Base-by-base conservation (phyloP, 2,888 invertebrate species). In the Serripes groenlandicus region DNA sequence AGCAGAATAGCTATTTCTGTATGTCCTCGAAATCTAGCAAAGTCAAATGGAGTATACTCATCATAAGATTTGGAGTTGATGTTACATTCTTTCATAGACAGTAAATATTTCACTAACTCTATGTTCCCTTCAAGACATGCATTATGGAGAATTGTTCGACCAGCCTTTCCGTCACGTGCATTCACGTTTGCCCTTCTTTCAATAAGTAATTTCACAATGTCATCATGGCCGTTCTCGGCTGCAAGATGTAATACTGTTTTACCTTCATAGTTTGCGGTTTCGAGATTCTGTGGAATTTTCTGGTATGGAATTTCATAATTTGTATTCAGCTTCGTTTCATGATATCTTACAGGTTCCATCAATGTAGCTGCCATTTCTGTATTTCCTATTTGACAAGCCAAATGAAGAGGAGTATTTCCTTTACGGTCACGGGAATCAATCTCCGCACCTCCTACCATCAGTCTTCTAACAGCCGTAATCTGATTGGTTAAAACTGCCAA, bases 51-150 rank as follows among this genome's bases (percentile, higher is more conserved):
- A 9, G 86, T 85, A 26, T 68, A 69, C 34, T 74, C 83, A 52
- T 83, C 86, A 49, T 83, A 88, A 2, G 85, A 72, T 23, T 58
- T 72, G 1, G 79, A 73, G 56, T 88, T 85, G 15, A 88, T 83
- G 60, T 88, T 68, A 72, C 85, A 85, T 0, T 28, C 23, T 42
- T 56, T 75, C 15, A 52, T 30, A 0, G 58, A 60, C 28, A 86
- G 34, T 21, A 86, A 32, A 37, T 70, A 69, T 68, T 62, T 78
- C 4, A 83, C 83, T 21, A 83, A 56, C 23, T 69, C 54, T 15
- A 76, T 28, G 35, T 83, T 56, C 0, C 83, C 86, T 21, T 21
- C 54, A 9, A 72, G 28, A 30, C 80, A 75, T 3, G 83, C 86
- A 5, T 68, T 58, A 49, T 83, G 83, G 1, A 86, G 72, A 60